phyloP scores from a whole-genome alignment of 2,113 vertebrate genomes.

The Platysteira castanea region DNA sequence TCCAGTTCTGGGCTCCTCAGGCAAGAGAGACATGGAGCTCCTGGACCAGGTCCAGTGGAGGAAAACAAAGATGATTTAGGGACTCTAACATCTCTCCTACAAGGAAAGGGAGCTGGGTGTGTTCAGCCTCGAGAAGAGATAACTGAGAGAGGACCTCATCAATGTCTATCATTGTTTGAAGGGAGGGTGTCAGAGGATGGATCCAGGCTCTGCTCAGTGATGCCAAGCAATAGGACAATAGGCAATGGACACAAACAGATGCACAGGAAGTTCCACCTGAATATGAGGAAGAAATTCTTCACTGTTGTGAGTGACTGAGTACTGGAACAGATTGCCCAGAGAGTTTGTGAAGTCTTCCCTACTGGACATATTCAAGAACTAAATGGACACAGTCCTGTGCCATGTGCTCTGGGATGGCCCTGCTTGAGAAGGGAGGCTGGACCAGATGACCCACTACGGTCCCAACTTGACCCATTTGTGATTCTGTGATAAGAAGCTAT shows the following conservation, averaged over 20 bases:
- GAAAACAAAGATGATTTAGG: neutral
- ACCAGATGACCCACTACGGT: neutral
- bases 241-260: fast-evolving
- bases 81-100: neutral
- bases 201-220: fast-evolving
- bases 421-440: neutral
- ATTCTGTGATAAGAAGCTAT: neutral
- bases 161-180: fast-evolving
- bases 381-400: neutral
- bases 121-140: fast-evolving
- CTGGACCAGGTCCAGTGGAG: neutral
- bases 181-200: too few relatives aligned
- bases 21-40: neutral
- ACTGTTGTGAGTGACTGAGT: neutral
- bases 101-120: neutral
- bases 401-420: neutral
- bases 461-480: neutral
- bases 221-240: too few relatives aligned
- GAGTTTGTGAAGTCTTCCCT: neutral
- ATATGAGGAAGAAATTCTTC: neutral
- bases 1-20: neutral
- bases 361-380: neutral
- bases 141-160: neutral
- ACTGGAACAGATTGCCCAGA: too few relatives aligned
- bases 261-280: neutral